Evolutionary conservation across 2,888 invertebrate genomes (phyloP).

Genomic region (Mythimna vitellina): DNA sequence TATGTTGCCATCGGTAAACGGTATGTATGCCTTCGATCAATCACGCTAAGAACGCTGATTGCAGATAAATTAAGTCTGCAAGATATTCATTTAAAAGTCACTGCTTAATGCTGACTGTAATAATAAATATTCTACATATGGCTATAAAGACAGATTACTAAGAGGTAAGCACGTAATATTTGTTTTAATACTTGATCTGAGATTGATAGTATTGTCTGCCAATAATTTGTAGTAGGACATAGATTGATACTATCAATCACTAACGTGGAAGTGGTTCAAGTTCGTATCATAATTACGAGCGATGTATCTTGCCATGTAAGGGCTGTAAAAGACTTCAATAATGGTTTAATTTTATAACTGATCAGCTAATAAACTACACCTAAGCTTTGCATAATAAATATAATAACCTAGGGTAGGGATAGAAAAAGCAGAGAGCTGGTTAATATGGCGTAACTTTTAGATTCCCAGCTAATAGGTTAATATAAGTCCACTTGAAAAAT

Average conservation of each 20-base stretch:
- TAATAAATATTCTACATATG: conserved; percentile 1
- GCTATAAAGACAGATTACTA: conserved; percentile 6
- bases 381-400: too few relatives aligned
- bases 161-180: not conserved
- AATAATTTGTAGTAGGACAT: conserved; percentile 1
- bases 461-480: too few relatives aligned
- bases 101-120: not conserved
- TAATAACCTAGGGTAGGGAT: too few relatives aligned
- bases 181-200: not conserved
- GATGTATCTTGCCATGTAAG: not conserved
- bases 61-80: conserved; percentile 24
- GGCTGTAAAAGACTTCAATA: not conserved
- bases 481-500: too few relatives aligned
- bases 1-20: conserved; percentile 10
- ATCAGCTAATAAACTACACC: too few relatives aligned
- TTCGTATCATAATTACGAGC: conserved; percentile 12
- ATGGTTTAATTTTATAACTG: too few relatives aligned
- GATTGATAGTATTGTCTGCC: not conserved
- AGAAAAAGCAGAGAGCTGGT: too few relatives aligned
- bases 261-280: conserved; percentile 22
- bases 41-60: conserved; percentile 31
- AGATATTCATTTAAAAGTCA: not conserved
- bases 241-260: conserved; percentile 4
- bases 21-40: conserved; percentile 27
- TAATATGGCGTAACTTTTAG: too few relatives aligned